Conservation (phyloP, 2,888 invertebrate genomes). For the Protophormia terraenovae region DNA sequence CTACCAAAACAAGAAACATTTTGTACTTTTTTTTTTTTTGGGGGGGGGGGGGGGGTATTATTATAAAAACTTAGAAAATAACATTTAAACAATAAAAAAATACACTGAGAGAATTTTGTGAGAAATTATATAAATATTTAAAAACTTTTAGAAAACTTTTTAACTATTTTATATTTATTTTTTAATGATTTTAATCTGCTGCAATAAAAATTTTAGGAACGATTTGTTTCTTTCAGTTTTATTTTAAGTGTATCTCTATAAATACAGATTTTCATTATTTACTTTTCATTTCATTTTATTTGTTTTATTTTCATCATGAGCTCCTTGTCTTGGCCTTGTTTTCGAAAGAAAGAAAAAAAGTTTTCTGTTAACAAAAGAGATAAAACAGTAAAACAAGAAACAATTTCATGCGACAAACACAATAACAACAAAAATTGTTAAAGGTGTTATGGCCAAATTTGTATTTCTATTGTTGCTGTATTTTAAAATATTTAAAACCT, state of each 20-base stretch:
- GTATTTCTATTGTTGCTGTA: slow-evolving; percentile 2
- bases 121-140: too few relatives aligned
- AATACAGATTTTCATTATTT: slow-evolving; percentile 25
- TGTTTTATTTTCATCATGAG: background rate
- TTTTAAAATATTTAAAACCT: slow-evolving; percentile 32
- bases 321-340: slow-evolving; percentile 44
- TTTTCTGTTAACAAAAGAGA: slow-evolving; percentile 22
- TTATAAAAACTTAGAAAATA: background rate
- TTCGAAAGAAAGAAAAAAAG: too few relatives aligned
- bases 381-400: slow-evolving; percentile 10
- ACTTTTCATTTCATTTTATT: slow-evolving; percentile 45
- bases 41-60: too few relatives aligned
- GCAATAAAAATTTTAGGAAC: background rate
- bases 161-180: background rate
- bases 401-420: slow-evolving; percentile 13
- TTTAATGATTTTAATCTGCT: background rate
- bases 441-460: slow-evolving; percentile 39
- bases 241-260: background rate
- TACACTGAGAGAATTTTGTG: too few relatives aligned
- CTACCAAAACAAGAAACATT: slow-evolving; percentile 34
- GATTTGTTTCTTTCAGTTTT: too few relatives aligned
- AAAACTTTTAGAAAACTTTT: background rate
- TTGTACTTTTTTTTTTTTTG: slow-evolving; percentile 5
- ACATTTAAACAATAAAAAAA: background rate
- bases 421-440: background rate